Base-by-base conservation (phyloP, 2,888 invertebrate genomes). In the Eilema griseolum region DNA sequence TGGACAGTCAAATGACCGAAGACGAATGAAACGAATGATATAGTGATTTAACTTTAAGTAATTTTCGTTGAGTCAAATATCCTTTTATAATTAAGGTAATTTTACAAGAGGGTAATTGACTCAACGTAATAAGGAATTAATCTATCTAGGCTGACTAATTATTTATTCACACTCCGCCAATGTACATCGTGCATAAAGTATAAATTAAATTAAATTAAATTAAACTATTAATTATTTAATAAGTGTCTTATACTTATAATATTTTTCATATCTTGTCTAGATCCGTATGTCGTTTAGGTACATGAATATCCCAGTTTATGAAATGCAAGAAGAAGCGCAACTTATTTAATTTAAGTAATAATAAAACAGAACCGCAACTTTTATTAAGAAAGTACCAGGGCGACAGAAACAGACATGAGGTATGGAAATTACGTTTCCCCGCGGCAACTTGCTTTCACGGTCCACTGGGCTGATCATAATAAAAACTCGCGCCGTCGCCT, bases 381-480 rank as follows among this genome's bases (percentile, higher is more conserved):
- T 93, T 93, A 94, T 92, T 93, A 94, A 93, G 92, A 93, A 88
- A 92, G 90, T 88, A 94, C 93, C 82, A 94, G 87, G 89, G 90
- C 89, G 92, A 91, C 94, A 95, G 93, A 93, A 91, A 85, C 89
- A 90, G 93, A 90, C 93, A 93, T 93, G 94, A 94, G 93, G 93
- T 94, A 95, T 95, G 95, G 92, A 94, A 95, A 95, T 95, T 89
- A 92, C 92, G 84, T 89, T 89, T 90, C 93, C 93, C 94, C 91
- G 89, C 90, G 89, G 92, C 93, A 92, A 91, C 93, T 94, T 94
- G 93, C 94, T 95, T 95, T 95, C 95, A 95, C 95, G 92, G 95
- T 94, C 95, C 95, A 95, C 95, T 95, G 95, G 85, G 88, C 92
- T 95, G 95, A 95, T 95, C 95, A 95, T 95, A 95, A 95, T 95